Base-by-base conservation (phyloP, 2,888 invertebrate species). In the Molorchus minor region DNA sequence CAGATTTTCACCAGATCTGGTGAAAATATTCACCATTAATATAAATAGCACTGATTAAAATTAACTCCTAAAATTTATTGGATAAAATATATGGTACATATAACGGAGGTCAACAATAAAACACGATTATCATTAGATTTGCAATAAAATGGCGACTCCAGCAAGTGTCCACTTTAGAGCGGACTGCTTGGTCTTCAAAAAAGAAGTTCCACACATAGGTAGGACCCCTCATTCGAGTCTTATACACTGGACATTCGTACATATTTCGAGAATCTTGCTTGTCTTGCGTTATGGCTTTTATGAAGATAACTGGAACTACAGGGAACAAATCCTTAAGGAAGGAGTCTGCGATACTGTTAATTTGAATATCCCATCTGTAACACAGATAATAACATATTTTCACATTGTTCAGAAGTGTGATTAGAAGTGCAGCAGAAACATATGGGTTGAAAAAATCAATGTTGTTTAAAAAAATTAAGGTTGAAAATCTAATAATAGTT, bases 161-260 rank as follows among this genome's bases (percentile, higher is more conserved):
- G 93, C 96, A 40, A 98, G 83, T 4, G 93, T 90, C 97, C 97
- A 98, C 74, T 94, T 94, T 0, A 93, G 88, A 0, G 96, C 87
- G 69, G 90, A 93, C 72, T 95, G 94, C 76, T 88, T 92, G 10
- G 93, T 93, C 82, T 91, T 93, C 59, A 98, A 83, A 80, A n/a
- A 95, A 95, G 78, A 98, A 97, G 0, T 96, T 96, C 96, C 96
- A 97, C 8, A 98, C 94, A 75, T 89, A 98, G 0, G 96, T 97
- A 0, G 92, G 92, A 0, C 96, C 97, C 52, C 97, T 86, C 77
- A 87, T 86, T 68, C 88, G 86, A 8, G 95, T 96, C 82, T 96
- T 96, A 80, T 97, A 97, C 3, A 96, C 92, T 5, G 96, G 96
- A 79, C 96, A 96, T 75, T 94, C 94, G 80, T 96, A 96, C 65